Evolutionary conservation across 2,797 vertebrate genomes (phyloP).

Genomic region (Malurus leucopterus): DNA sequence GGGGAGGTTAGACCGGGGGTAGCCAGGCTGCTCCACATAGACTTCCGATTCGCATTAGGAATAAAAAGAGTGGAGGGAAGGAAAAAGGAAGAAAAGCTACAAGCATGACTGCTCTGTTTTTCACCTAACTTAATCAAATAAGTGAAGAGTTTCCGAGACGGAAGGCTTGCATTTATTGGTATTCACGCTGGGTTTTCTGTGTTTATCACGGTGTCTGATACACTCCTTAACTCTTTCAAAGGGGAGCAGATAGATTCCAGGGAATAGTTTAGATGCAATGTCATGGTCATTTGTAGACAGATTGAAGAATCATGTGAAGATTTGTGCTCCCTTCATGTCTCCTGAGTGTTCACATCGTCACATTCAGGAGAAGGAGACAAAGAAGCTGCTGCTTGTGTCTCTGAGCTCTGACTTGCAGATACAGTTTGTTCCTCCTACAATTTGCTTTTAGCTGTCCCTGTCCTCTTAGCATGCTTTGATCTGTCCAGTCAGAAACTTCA

Average conservation of each 20-base stretch:
- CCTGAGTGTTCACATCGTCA: conserved; percentile 24
- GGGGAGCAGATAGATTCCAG: conserved; percentile 46
- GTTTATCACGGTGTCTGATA: conserved; percentile 73
- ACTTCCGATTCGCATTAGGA: conserved; percentile 99
- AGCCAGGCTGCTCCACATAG: conserved; percentile 90
- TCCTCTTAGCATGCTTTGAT: conserved; percentile 18
- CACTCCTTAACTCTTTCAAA: conserved; percentile 67
- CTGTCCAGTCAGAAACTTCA: background rate
- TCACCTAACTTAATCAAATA: conserved; percentile 98
- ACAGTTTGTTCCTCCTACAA: background rate
- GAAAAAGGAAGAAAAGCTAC: conserved; percentile 94
- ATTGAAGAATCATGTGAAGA: conserved; percentile 70
- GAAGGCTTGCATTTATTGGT: conserved; percentile 95
- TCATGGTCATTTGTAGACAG: conserved; percentile 76
- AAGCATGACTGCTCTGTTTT: conserved; percentile 96
- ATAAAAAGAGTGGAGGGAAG: conserved; percentile 88
- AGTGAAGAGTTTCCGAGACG: conserved; percentile 94
- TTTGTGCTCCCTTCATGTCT: conserved; percentile 61
- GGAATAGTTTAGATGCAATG: conserved; percentile 67
- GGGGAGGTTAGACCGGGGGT: conserved; percentile 97
- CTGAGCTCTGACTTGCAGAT: background rate
- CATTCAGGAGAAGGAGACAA: conserved; percentile 15
- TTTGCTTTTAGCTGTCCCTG: conserved; percentile 44
- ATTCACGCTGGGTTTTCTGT: conserved; percentile 77
- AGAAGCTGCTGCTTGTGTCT: conserved; percentile 20